Conservation (phyloP, 2,113 vertebrate genomes). For the Myotis lucifugus region DNA sequence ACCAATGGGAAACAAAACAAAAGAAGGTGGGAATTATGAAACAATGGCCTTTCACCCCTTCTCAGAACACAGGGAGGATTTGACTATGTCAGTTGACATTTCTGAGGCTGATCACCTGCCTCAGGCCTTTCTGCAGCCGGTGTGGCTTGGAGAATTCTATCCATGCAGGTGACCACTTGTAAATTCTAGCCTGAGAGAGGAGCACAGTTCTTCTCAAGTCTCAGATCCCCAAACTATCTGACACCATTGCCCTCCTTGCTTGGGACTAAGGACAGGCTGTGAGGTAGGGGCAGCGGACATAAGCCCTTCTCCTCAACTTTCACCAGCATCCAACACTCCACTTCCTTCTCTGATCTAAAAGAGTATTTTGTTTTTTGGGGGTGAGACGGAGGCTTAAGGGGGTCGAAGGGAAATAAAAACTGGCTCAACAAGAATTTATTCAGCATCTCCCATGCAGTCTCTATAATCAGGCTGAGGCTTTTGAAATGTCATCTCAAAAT, state of each 20-base stretch:
- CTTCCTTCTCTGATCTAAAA: not conserved
- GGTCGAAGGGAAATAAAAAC: not conserved
- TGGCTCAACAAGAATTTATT: not conserved
- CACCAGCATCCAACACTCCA: not conserved
- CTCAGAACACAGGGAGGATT: not conserved
- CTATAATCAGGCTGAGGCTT: not conserved
- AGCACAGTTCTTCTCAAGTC: not conserved
- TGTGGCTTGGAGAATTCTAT: not conserved
- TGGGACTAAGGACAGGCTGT: not conserved
- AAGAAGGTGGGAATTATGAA: not conserved
- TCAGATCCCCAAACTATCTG: not conserved
- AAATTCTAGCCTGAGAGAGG: not conserved
- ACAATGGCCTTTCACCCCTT: not conserved
- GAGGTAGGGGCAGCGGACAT: not conserved
- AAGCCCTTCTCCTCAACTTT: not conserved
- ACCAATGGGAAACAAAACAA: not conserved
- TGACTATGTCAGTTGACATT: not conserved
- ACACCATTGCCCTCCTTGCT: not conserved
- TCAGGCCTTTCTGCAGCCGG: not conserved
- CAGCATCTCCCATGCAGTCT: not conserved
- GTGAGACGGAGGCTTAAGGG: not conserved
- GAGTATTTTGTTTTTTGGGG: not conserved
- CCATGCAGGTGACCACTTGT: not conserved
- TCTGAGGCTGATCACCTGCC: not conserved
- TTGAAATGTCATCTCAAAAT: not conserved